These are phyloP conservation scores for Conus canariensis DNA, from an alignment of 2,888 invertebrate species.

Conservation along the genomic window DNA sequence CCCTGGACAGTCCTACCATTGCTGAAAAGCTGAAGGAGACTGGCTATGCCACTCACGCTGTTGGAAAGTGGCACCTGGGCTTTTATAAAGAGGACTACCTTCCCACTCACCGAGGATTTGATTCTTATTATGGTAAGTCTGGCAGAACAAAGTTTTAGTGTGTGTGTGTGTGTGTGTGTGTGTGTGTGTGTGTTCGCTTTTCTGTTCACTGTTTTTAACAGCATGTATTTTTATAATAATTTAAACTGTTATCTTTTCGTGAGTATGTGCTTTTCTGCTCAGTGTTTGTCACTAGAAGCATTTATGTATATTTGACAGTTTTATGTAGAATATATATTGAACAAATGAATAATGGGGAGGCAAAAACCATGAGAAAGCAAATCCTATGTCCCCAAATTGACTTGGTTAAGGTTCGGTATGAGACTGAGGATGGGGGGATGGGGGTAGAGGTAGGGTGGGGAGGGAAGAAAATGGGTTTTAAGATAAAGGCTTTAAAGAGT, in stretches of 20 bases:
- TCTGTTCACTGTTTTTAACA: too few species aligned
- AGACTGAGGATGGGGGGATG: neutral
- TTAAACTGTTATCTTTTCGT: too few species aligned
- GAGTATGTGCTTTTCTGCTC: too few species aligned
- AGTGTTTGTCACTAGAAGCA: too few species aligned
- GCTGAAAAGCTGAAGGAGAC: constrained; percentile 60
- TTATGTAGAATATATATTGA: too few species aligned
- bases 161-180: too few species aligned
- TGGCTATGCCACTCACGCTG: constrained; percentile 67
- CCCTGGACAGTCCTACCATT: constrained; percentile 61
- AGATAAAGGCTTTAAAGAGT: neutral
- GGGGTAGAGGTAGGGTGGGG: neutral
- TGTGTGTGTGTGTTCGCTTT: too few species aligned
- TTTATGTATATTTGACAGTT: too few species aligned
- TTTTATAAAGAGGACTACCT: constrained; percentile 78
- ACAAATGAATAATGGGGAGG: too few species aligned
- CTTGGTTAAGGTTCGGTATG: neutral
- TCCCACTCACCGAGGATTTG: constrained; percentile 78
- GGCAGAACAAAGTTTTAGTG: neutral
- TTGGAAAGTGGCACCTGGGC: constrained; percentile 79
- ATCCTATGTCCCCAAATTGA: too few species aligned
- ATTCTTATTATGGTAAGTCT: constrained; percentile 74
- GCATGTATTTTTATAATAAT: too few species aligned
- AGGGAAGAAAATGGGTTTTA: neutral
- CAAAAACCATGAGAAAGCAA: too few species aligned